Evolutionary conservation across 2,797 vertebrate genomes (phyloP), one percentile per base, ranked within the genome.

Genomic region (Brachyalestes nurse): DNA sequence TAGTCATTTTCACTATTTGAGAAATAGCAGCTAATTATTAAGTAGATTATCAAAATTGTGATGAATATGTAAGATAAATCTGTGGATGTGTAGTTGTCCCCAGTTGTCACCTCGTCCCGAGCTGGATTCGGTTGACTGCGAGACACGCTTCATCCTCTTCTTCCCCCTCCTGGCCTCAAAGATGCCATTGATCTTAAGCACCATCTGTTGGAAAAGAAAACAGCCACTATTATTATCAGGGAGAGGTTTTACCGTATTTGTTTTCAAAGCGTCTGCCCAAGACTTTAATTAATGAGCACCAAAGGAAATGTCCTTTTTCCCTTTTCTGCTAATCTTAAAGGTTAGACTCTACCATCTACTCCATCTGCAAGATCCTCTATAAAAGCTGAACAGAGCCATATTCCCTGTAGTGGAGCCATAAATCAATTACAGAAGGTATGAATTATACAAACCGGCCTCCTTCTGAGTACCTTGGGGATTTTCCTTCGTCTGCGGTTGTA

Each of bases 121-220:
- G 94, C 89, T 96, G 91, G 95, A 93, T 91, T 99, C 97, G 0
- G 94, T 91, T 0, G 96, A 98, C 91, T 96, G 97, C 0, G 97
- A 97, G 47, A 98, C 93, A 76, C 91, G 95, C 93, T 98, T 99
- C 93, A 97, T 96, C 13, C 94, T 94, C 78, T 98, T 99, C 93
- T 97, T 99, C 42, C 97, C 97, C 89, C 97, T 94, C 53, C 97
- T 94, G 0, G 95, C 95, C 91, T 99, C 97, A 7, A 97, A 98
- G 87, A 98, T 95, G 86, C 94, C 94, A 42, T 98, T 99, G 94
- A 99, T 99, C 90, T 96, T 96, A 91, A 96, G 88, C 83, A 98
- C 97, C 89, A 99, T 95, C 97, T 99, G 93, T 84, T 88, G 88
- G 84, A 82, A 89, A 85, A 87, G 76, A 67, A 88, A 87, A 38